Conservation (phyloP, 2,888 invertebrate species). For the Drosophila tripunctata region DNA sequence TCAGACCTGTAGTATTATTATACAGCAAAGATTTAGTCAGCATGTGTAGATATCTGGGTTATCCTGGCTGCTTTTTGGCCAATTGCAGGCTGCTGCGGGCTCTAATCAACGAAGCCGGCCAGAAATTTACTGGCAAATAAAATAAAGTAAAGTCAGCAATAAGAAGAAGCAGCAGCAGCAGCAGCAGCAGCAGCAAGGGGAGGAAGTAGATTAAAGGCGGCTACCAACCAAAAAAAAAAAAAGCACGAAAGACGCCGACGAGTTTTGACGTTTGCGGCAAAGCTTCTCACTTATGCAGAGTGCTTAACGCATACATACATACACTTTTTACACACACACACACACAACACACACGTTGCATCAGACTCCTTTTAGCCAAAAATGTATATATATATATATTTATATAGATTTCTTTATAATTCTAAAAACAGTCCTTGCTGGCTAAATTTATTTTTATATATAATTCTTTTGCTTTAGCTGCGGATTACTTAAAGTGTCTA, state of each 20-base stretch:
- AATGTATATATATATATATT: slow-evolving; percentile 36
- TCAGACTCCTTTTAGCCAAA: slow-evolving; percentile 56
- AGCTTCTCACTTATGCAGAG: slow-evolving; percentile 57
- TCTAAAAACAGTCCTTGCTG: slow-evolving; percentile 21
- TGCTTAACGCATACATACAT: slow-evolving; percentile 33
- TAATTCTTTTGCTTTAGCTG: no score
- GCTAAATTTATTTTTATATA: slow-evolving; percentile 13
- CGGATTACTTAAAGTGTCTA: no score
- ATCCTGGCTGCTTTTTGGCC: slow-evolving; percentile 54
- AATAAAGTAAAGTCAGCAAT: slow-evolving; percentile 50
- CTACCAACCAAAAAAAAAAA: slow-evolving; percentile 40
- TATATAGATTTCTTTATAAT: slow-evolving; percentile 54
- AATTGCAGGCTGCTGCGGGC: slow-evolving; percentile 76
- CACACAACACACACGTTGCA: slow-evolving; percentile 46
- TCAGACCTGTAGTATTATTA: slow-evolving; percentile 50
- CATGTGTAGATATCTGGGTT: slow-evolving; percentile 48
- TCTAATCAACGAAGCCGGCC: slow-evolving; percentile 68
- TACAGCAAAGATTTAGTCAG: not conserved
- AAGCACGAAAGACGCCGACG: slow-evolving; percentile 51
- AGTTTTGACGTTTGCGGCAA: slow-evolving; percentile 45
- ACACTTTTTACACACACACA: slow-evolving; percentile 15
- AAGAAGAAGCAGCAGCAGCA: not conserved
- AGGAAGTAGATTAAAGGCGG: slow-evolving; percentile 13
- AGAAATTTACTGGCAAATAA: slow-evolving; percentile 62
- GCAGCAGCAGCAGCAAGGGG: slow-evolving; percentile 3